These are phyloP conservation scores for Chloropsis hardwickii DNA, from an alignment of 2,113 vertebrate species.

Conservation along the genomic window DNA sequence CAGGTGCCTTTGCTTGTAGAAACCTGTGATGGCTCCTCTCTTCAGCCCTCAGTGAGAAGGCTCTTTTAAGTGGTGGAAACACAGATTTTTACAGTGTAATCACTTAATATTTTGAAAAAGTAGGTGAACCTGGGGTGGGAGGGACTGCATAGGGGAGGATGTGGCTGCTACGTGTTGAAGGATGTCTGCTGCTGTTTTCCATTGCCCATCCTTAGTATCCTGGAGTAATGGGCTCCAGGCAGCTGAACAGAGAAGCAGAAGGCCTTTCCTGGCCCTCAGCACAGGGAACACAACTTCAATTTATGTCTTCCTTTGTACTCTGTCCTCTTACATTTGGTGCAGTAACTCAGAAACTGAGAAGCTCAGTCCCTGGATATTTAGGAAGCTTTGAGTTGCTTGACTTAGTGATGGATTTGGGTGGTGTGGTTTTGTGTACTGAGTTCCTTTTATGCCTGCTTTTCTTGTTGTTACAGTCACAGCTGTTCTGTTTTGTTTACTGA, in stretches of 20 bases:
- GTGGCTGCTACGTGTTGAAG: background rate
- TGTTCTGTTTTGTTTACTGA: background rate
- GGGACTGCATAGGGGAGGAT: background rate
- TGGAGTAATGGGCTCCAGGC: background rate
- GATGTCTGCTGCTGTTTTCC: background rate
- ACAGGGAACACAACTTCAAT: background rate
- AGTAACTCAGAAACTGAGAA: background rate
- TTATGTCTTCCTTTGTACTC: background rate
- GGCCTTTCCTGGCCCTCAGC: background rate
- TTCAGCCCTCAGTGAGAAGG: background rate
- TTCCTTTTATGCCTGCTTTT: background rate
- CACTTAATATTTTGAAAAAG: background rate
- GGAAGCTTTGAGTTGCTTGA: background rate
- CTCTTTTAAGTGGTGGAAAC: background rate
- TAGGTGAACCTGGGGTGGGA: fast-evolving
- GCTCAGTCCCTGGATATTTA: background rate
- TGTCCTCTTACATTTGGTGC: background rate
- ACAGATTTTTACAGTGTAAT: background rate
- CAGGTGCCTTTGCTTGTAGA: background rate
- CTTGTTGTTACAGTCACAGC: background rate
- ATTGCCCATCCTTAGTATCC: background rate
- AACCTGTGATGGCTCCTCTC: background rate
- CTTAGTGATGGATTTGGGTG: background rate
- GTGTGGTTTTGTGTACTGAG: background rate
- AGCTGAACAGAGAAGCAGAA: background rate